phyloP scores from a whole-genome alignment of 2,888 invertebrate genomes.

The Oxystoma pomonae region DNA sequence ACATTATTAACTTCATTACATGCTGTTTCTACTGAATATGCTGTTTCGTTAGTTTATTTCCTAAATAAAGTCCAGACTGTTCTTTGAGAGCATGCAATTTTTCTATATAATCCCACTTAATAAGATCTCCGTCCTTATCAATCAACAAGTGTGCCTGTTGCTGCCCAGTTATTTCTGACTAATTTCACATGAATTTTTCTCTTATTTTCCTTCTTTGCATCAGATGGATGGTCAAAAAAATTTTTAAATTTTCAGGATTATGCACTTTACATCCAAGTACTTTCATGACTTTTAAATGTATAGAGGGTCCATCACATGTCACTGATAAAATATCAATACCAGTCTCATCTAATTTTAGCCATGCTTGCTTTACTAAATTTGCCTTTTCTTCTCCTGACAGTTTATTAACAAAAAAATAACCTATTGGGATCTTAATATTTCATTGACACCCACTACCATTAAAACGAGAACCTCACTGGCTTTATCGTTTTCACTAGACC shows the following conservation, averaged over 20 bases:
- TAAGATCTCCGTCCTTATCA: constrained; percentile 10
- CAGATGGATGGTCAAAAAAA: constrained; percentile 6
- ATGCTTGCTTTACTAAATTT: constrained; percentile 6
- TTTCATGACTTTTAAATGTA: constrained; percentile 12
- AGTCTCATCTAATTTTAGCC: constrained; percentile 5
- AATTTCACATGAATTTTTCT: constrained; percentile 11
- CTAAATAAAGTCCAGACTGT: constrained; percentile 10
- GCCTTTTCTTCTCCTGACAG: constrained; percentile 8
- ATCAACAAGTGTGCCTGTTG: not conserved
- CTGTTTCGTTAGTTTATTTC: constrained; percentile 16
- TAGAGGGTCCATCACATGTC: constrained; percentile 17
- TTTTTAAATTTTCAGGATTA: constrained; percentile 7
- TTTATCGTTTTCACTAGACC: not conserved
- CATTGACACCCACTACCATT: constrained; percentile 10
- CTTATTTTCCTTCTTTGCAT: not conserved
- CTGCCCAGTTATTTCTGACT: constrained; percentile 12
- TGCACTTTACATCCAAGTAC: constrained; percentile 8
- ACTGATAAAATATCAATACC: constrained; percentile 10
- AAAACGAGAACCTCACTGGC: constrained; percentile 10
- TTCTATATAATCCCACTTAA: constrained; percentile 12
- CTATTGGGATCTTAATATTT: constrained; percentile 8
- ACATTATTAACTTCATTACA: constrained; percentile 24
- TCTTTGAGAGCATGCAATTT: constrained; percentile 19
- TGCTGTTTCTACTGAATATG: constrained; percentile 19
- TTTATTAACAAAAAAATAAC: constrained; percentile 11